phyloP scores from a whole-genome alignment of 2,888 invertebrate genomes.

The Tiliacea citrago region DNA sequence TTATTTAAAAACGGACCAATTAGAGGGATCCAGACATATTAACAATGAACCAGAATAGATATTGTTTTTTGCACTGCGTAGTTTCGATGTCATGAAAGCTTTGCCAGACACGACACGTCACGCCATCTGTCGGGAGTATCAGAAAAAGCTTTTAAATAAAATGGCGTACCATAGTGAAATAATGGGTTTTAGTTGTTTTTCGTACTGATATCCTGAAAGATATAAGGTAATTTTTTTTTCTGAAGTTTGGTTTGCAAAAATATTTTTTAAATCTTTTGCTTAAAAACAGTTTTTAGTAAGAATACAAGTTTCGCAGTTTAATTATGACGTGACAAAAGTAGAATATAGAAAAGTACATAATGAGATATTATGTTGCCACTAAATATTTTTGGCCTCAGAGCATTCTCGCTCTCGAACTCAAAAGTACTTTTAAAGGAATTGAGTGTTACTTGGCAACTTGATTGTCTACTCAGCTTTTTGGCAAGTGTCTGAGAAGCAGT shows the following conservation, averaged over 20 bases:
- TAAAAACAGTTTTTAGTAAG: not conserved
- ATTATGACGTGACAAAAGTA: not conserved
- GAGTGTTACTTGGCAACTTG: not conserved
- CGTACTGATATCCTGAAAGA: not conserved
- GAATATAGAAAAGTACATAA: not conserved
- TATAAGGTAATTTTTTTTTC: not conserved
- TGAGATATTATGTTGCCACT: too few relatives aligned
- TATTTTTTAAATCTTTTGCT: not conserved
- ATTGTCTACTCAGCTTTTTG: not conserved
- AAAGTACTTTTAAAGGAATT: too few relatives aligned
- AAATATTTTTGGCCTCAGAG: too few relatives aligned
- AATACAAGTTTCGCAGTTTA: not conserved
- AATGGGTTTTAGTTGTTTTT: not conserved
- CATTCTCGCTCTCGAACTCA: too few relatives aligned
- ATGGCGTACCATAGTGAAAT: not conserved
- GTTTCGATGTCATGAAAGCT: conserved; percentile 8
- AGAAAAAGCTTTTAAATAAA: conserved; percentile 33
- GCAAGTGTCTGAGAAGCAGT: not conserved
- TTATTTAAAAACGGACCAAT: not conserved
- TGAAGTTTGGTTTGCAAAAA: not conserved
- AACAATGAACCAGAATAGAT: conserved; percentile 17
- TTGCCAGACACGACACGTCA: not conserved
- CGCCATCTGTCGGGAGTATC: conserved; percentile 47
- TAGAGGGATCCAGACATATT: not conserved
- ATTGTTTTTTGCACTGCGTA: conserved; percentile 8